Conservation (phyloP, 1,140 invertebrate genomes). For the Arion vulgaris region DNA sequence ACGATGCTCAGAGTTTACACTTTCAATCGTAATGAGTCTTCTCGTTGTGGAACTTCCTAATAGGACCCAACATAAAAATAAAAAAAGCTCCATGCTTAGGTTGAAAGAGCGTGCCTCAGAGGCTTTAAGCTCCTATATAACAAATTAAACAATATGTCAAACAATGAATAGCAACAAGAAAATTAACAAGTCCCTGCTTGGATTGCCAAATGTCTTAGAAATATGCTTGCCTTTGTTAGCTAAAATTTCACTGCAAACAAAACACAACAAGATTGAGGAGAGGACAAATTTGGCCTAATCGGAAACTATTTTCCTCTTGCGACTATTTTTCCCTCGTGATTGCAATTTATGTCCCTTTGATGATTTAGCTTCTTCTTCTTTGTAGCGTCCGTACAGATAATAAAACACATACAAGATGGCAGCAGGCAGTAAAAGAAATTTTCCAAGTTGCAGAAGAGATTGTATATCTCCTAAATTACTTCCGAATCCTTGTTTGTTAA, state of each 20-base stretch:
- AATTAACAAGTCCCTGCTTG: too few species aligned
- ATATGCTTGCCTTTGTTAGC: not conserved
- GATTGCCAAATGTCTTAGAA: too few species aligned
- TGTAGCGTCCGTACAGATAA: not conserved
- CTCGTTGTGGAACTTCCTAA: too few species aligned
- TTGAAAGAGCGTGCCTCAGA: too few species aligned
- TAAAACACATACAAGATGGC: not conserved
- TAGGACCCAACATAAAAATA: too few species aligned
- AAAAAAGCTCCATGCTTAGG: too few species aligned
- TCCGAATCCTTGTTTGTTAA: not conserved
- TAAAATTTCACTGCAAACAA: not conserved
- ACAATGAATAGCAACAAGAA: too few species aligned
- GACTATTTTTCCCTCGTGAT: not conserved
- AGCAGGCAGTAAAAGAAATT: not conserved
- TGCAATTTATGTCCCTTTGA: not conserved
- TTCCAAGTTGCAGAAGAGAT: not conserved
- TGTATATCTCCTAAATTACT: not conserved
- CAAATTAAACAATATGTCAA: too few species aligned
- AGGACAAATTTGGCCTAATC: too few species aligned
- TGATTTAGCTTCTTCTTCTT: not conserved
- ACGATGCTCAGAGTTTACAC: too few species aligned
- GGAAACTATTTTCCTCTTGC: constrained; percentile 6
- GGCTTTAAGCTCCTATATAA: too few species aligned
- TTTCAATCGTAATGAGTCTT: too few species aligned
- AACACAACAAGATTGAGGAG: not conserved